Percentiles rank a stretch among this genome's conserved stretches.
These are phyloP conservation scores for Lagodon rhomboides DNA, from an alignment of 2,797 vertebrate species.

Conservation along the genomic window DNA sequence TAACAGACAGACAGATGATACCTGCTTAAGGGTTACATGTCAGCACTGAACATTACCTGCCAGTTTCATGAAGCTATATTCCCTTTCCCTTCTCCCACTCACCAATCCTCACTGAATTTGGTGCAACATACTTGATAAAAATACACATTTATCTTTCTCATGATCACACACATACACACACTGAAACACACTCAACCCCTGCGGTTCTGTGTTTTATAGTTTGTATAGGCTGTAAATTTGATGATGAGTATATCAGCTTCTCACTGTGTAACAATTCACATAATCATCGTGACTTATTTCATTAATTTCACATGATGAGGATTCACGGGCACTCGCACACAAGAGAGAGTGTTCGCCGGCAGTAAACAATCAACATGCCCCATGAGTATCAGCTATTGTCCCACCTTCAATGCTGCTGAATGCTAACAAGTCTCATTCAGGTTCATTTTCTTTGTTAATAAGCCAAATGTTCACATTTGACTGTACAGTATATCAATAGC, in stretches of 20 bases:
- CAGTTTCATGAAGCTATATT: not conserved
- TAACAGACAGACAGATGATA: no score
- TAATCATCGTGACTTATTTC: not conserved
- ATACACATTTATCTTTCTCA: conserved; percentile 1
- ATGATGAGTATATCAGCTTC: not conserved
- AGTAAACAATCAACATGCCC: conserved; percentile 2
- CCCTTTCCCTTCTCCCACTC: not conserved
- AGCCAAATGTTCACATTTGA: not conserved
- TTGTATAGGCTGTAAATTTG: not conserved
- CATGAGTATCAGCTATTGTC: conserved; percentile 8
- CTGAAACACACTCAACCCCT: not conserved
- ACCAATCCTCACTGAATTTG: not conserved
- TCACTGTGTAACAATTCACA: not conserved
- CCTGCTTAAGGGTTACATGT: not conserved
- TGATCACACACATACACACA: not conserved
- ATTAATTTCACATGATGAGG: not conserved
- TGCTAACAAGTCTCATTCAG: not conserved
- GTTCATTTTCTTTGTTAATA: not conserved
- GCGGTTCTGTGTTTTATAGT: not conserved
- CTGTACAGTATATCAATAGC: not conserved
- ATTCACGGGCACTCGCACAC: not conserved
- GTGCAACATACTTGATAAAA: not conserved
- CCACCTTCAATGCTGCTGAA: conserved; percentile 2
- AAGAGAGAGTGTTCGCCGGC: not conserved
- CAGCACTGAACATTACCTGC: not conserved